Conservation (phyloP, 2,888 invertebrate species). For the Agrotis clavis region DNA sequence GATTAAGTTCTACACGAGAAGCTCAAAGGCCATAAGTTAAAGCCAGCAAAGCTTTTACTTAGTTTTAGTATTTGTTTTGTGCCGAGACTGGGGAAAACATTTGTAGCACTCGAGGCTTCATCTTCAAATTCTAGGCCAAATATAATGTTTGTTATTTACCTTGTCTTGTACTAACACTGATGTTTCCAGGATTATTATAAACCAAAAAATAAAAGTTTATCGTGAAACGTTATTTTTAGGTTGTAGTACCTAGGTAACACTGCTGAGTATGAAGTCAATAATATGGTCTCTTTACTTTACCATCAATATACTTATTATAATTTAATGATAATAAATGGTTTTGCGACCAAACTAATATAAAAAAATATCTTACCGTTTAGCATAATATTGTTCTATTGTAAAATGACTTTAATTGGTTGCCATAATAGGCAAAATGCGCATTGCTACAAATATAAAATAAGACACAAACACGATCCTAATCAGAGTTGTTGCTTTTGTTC, state of each 20-base stretch:
- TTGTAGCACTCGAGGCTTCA: constrained; percentile 46
- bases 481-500: constrained; percentile 79
- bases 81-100: constrained; percentile 55
- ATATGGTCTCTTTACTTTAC: neutral
- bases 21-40: constrained; percentile 45
- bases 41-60: constrained; percentile 61
- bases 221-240: neutral
- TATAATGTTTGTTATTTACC: constrained; percentile 57
- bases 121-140: constrained; percentile 62
- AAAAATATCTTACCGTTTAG: neutral
- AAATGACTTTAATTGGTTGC: constrained; percentile 34
- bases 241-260: neutral
- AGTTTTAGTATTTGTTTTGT: constrained; percentile 61
- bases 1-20: constrained; percentile 51
- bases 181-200: constrained; percentile 39
- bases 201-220: constrained; percentile 15
- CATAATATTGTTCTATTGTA: neutral
- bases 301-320: too few relatives aligned
- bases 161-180: constrained; percentile 45
- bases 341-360: neutral
- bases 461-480: constrained; percentile 78
- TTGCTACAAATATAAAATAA: constrained; percentile 71
- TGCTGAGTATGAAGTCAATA: neutral
- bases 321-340: neutral
- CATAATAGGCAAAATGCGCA: constrained; percentile 55